Evolutionary conservation across 2,888 invertebrate genomes (phyloP).

Genomic region (Luffia ferchaultella): DNA sequence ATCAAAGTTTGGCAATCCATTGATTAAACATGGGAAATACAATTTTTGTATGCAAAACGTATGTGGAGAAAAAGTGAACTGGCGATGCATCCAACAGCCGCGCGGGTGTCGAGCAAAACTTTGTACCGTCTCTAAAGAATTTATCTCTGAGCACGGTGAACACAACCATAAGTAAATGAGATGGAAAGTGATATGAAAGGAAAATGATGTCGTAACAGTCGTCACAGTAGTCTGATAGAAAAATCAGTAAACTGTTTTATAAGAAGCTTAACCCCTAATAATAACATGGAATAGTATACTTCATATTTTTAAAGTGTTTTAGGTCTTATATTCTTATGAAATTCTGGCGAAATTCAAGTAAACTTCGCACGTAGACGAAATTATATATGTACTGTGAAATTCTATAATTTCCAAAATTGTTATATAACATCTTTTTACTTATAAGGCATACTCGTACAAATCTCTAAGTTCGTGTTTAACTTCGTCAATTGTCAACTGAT

Average conservation of each 20-base stretch:
- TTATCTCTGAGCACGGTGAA: slow-evolving; percentile 15
- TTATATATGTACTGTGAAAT: too few relatives aligned
- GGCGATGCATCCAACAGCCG: slow-evolving; percentile 23
- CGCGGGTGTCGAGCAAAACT: slow-evolving; percentile 22
- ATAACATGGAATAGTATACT: background rate
- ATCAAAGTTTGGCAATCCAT: slow-evolving; percentile 20
- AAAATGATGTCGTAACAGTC: too few relatives aligned
- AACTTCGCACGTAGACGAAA: too few relatives aligned
- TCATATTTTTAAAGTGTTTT: slow-evolving; percentile 11
- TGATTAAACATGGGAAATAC: slow-evolving; percentile 19
- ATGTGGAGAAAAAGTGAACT: slow-evolving; percentile 14
- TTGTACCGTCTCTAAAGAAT: slow-evolving; percentile 17
- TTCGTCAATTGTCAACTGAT: too few relatives aligned
- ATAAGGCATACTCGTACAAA: too few relatives aligned
- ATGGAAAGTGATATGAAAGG: background rate
- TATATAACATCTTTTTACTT: too few relatives aligned
- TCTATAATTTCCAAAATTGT: too few relatives aligned
- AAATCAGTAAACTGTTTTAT: background rate
- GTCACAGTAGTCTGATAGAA: too few relatives aligned
- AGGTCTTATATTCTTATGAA: background rate
- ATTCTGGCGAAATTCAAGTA: too few relatives aligned
- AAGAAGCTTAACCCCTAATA: background rate
- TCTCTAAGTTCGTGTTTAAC: too few relatives aligned
- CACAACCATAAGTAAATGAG: slow-evolving; percentile 21
- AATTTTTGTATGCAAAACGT: slow-evolving; percentile 16